Evolutionary conservation across 2,797 vertebrate species (phyloP).

Genomic region (Typhlichthys eigenmanni): DNA sequence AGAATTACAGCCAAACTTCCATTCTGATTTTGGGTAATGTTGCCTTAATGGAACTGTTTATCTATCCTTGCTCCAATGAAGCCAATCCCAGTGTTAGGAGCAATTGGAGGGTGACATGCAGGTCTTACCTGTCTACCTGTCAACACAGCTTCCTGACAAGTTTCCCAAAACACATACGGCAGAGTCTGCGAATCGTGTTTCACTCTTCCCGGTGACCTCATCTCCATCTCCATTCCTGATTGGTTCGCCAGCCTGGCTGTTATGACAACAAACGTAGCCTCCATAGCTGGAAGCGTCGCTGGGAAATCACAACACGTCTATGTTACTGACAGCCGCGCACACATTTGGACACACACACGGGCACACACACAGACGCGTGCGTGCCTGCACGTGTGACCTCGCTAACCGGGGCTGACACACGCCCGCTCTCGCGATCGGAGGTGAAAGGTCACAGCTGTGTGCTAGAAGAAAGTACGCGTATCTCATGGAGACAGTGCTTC

Average conservation of each 20-base stretch:
- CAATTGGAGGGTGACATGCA: constrained; percentile 57
- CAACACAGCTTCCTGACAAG: constrained; percentile 55
- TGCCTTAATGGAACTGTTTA: constrained; percentile 67
- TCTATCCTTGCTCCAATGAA: constrained; percentile 71
- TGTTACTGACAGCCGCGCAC: constrained; percentile 37
- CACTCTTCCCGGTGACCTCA: constrained; percentile 50
- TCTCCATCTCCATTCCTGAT: constrained; percentile 46
- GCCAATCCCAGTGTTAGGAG: constrained; percentile 66
- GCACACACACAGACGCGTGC: constrained; percentile 16
- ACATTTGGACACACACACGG: constrained; percentile 31
- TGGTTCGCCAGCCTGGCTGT: constrained; percentile 53
- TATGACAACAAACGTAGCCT: constrained; percentile 60
- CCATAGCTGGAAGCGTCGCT: constrained; percentile 34
- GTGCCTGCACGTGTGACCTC: neutral
- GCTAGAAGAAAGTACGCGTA: no score
- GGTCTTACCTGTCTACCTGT: constrained; percentile 66
- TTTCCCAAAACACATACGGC: constrained; percentile 29
- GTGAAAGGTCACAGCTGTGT: no score
- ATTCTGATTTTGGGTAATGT: constrained; percentile 57
- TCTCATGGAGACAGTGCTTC: no score
- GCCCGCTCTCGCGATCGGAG: no score
- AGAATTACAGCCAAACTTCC: constrained; percentile 64
- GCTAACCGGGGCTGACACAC: no score
- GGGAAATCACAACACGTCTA: constrained; percentile 66
- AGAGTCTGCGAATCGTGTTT: constrained; percentile 53